These are phyloP conservation scores for Caerostris extrusa DNA, from an alignment of 1,140 invertebrate genomes.

Conservation along the genomic window DNA sequence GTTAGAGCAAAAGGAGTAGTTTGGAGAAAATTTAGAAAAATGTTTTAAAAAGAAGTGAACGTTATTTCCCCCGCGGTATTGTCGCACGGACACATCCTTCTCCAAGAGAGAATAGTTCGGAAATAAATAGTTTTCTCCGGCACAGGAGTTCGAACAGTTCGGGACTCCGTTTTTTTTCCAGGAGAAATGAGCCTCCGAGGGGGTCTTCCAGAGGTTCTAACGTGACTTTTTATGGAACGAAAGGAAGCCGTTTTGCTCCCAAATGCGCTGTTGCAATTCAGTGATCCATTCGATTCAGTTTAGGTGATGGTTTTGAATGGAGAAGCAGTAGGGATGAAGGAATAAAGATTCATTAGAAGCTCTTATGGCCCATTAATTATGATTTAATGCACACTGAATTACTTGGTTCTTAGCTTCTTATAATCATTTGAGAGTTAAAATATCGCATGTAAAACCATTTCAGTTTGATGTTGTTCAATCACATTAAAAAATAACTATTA, in stretches of 20 bases:
- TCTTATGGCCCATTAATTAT: constrained; percentile 1
- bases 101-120: background rate
- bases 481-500: too few relatives aligned
- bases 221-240: constrained; percentile 50
- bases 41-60: constrained; percentile 33
- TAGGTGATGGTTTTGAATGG: constrained; percentile 2
- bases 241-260: constrained; percentile 8
- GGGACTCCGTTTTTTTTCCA: background rate
- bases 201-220: constrained; percentile 50
- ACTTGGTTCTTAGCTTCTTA: background rate
- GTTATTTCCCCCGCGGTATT: constrained; percentile 37
- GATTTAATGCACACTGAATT: background rate
- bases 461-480: too few relatives aligned
- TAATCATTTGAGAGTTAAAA: background rate
- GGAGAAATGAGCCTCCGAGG: constrained; percentile 31
- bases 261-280: constrained; percentile 36
- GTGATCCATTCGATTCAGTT: constrained; percentile 44
- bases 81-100: constrained; percentile 12
- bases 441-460: background rate
- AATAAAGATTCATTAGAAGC: background rate
- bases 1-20: constrained; percentile 35
- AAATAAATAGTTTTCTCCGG: constrained; percentile 35
- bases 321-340: background rate
- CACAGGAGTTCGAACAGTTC: constrained; percentile 6
- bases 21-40: constrained; percentile 55